Base-by-base conservation (phyloP, 23 tunicate species). In the Trididemnum clinides region DNA sequence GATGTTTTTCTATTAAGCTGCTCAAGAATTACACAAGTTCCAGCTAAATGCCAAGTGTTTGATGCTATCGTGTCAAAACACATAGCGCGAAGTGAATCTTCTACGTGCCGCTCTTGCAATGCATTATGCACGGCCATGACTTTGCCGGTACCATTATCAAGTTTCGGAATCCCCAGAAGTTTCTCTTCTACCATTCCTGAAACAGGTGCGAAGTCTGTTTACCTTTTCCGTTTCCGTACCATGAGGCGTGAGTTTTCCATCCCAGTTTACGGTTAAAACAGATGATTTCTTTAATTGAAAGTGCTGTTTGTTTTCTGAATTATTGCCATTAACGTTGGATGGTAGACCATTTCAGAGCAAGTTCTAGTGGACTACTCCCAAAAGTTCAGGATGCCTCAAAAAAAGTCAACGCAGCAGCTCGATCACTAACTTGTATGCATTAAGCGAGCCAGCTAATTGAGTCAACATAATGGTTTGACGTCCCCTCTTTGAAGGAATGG, bases 71-170 rank as follows among this genome's bases (percentile, higher is more conserved):
- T 59, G 66, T 59, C 66, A 59, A 59, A 59, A 28, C 66, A 59
- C 5, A 59, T 59, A 59, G 66, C 25, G 25, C 66, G 66, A n/a
- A 59, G 27, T 10, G 66, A 12, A 59, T 59, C 66, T 59, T n/a
- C 5, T 59, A 59, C 20, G 5, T 59, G 66, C 66, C 66, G 22
- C 22, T 59, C 66, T 10, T 59, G 25, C 25, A 59, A 10, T 59
- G 66, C 66, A 59, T 59, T 59, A 28, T 59, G 25, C 3, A 59
- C 66, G 22, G 66, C 66, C 20, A 59, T 59, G 66, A n/a, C 66
- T n/a, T 59, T 59, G 25, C 66, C 25, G 20, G 66, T 44, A 15
- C 54, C 54, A 44, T 44, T 44, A 59, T 10, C 5, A 59, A 59
- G 66, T n/a, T 59, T 59, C 23, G 66, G 66, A 59, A 59, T 59